phyloP scores from a whole-genome alignment of 2,113 vertebrate species.

The Recurvirostra avosetta region DNA sequence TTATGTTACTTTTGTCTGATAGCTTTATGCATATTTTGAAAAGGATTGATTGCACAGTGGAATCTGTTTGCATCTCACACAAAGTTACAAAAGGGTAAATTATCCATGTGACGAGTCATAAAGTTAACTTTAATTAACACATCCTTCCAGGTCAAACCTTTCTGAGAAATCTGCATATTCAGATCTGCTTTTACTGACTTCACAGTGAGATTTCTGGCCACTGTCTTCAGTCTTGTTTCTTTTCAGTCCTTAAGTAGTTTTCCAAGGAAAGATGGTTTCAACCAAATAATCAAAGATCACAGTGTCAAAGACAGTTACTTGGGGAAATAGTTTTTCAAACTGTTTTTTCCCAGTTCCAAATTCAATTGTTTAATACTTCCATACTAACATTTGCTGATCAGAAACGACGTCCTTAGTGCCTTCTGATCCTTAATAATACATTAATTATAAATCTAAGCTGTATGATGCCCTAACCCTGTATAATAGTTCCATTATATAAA shows the following conservation, averaged over 20 bases:
- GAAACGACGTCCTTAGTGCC: not conserved
- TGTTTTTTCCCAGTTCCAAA: not conserved
- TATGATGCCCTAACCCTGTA: not conserved
- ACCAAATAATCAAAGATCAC: not conserved
- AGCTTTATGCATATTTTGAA: not conserved
- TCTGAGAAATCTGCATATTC: not conserved
- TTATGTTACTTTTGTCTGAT: not conserved
- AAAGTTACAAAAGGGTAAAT: not conserved
- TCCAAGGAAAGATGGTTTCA: not conserved
- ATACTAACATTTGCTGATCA: not conserved
- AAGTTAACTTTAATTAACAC: not conserved
- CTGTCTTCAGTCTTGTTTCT: not conserved
- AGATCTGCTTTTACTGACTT: not conserved
- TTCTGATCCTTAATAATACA: not conserved
- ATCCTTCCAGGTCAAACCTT: not conserved
- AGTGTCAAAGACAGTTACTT: not conserved
- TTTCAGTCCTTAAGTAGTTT: not conserved
- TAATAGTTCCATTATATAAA: not conserved
- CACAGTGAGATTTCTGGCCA: not conserved
- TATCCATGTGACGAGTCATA: not conserved
- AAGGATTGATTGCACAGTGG: not conserved
- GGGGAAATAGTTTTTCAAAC: not conserved
- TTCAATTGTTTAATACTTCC: not conserved
- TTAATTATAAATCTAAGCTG: not conserved
- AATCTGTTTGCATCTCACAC: not conserved